Percentiles rank a stretch among this genome's conserved stretches.
phyloP scores from a whole-genome alignment of 2,888 invertebrate genomes.

The Drosophila pseudotakahashii region DNA sequence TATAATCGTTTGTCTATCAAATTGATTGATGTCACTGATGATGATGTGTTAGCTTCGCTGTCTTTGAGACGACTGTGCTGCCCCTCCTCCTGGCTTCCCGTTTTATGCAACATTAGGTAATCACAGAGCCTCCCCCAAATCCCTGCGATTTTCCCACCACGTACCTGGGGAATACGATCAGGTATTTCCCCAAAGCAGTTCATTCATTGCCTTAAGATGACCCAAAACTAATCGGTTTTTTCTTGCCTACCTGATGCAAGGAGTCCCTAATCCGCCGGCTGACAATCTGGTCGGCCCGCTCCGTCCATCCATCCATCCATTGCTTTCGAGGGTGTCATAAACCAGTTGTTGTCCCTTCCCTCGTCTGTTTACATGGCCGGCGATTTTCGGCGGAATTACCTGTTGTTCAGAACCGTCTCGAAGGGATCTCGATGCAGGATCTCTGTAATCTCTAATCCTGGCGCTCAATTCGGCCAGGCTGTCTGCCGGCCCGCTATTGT shows the following conservation, averaged over 20 bases:
- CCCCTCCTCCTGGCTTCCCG: constrained; percentile 37
- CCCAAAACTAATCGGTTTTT: constrained; percentile 49
- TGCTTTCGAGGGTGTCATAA: constrained; percentile 64
- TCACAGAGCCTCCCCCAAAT: constrained; percentile 27
- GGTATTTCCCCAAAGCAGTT: constrained; percentile 73
- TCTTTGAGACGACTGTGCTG: constrained; percentile 47
- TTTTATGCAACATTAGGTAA: constrained; percentile 76
- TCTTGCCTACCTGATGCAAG: constrained; percentile 20
- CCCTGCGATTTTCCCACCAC: constrained; percentile 55
- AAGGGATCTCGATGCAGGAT: constrained; percentile 5
- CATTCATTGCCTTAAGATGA: constrained; percentile 57
- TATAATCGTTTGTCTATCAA: background rate
- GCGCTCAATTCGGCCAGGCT: constrained; percentile 65
- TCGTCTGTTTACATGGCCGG: constrained; percentile 51
- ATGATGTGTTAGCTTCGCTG: constrained; percentile 38
- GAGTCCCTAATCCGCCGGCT: constrained; percentile 45
- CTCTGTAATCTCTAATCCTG: constrained; percentile 66
- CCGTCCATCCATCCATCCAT: constrained; percentile 8
- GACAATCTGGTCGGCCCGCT: constrained; percentile 39
- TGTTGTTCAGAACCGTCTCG: constrained; percentile 44
- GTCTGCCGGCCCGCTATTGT: constrained; percentile 45
- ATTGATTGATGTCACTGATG: background rate
- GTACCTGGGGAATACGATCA: constrained; percentile 32
- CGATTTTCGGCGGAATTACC: constrained; percentile 71
- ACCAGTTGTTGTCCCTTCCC: constrained; percentile 65